These are phyloP conservation scores for Syngnathus acus DNA, from an alignment of 2,797 vertebrate species.

Conservation along the genomic window DNA sequence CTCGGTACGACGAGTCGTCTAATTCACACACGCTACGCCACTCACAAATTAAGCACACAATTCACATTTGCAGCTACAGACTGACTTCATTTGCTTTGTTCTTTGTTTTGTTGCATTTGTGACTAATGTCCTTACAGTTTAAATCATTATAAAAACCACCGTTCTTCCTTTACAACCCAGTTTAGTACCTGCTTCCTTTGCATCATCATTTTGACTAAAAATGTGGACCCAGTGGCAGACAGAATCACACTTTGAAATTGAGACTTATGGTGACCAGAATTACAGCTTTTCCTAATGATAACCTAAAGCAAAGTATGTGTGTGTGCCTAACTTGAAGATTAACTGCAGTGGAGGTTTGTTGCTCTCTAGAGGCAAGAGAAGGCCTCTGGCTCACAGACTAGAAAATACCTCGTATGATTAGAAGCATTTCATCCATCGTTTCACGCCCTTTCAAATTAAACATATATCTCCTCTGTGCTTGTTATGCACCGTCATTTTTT, in stretches of 20 bases:
- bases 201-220: not conserved
- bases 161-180: not conserved
- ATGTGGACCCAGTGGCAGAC: not conserved
- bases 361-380: slow-evolving; percentile 17
- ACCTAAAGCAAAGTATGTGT: not conserved
- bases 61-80: slow-evolving; percentile 35
- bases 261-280: slow-evolving; percentile 1
- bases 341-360: slow-evolving; percentile 16
- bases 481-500: slow-evolving; percentile 56
- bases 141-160: not conserved
- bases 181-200: not conserved
- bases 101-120: slow-evolving; percentile 10
- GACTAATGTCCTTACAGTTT: not conserved
- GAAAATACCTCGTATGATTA: slow-evolving; percentile 46
- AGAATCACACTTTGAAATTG: not conserved
- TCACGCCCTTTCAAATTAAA: slow-evolving; percentile 53
- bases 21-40: slow-evolving; percentile 38
- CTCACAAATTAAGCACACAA: slow-evolving; percentile 32
- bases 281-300: slow-evolving; percentile 1
- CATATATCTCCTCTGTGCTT: slow-evolving; percentile 45
- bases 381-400: slow-evolving; percentile 30
- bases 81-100: slow-evolving; percentile 14
- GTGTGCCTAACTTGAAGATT: not conserved
- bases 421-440: slow-evolving; percentile 55
- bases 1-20: slow-evolving; percentile 34